Evolutionary conservation across 2,113 vertebrate species (phyloP), one percentile per base, ranked within the genome.

Genomic region (Passer montanus): DNA sequence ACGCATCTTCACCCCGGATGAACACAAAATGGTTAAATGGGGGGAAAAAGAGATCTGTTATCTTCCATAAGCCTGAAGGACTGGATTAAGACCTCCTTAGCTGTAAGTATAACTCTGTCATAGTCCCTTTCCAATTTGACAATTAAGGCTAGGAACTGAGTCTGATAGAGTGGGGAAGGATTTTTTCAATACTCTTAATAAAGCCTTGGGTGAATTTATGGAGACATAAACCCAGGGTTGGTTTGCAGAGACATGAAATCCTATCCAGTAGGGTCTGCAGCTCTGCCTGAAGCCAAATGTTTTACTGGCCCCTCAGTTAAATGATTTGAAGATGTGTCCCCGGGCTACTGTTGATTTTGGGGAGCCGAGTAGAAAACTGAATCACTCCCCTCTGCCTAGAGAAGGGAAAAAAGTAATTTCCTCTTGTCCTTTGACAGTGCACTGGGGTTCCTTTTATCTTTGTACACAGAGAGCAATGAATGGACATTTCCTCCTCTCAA

Each of bases 281-380:
- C 49, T 76, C 41, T 73, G 84, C 33, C 44, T 28, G 59, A 56
- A 53, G 47, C 21, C 23, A 30, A 33, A 16, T 37, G 31, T 82
- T 83, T 82, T 41, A 52, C 33, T 60, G 56, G 49, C 22, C 58
- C 20, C 56, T 50, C 43, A 41, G 55, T 4, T 23, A 69, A 52
- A 69, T 49, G 27, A 68, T 0, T 0, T 63, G 58, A 59, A 82
- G 67, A 39, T 0, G 1, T 12, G 26, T 76, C 50, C 41, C 55
- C 58, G 60, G 22, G 52, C 26, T 78, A 8, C 39, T 63, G 8
- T 78, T 90, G 37, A 63, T 63, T 69, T 43, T 26, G 21, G 8
- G 16, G 15, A 28, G 7, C 49, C 33, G 46, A 74, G 41, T 9
- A 58, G 28, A 67, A 76, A 72, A 78, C 21, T 5, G 24, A 56